Base-by-base conservation (phyloP, 2,888 invertebrate species). In the Neuroscelio doddi region DNA sequence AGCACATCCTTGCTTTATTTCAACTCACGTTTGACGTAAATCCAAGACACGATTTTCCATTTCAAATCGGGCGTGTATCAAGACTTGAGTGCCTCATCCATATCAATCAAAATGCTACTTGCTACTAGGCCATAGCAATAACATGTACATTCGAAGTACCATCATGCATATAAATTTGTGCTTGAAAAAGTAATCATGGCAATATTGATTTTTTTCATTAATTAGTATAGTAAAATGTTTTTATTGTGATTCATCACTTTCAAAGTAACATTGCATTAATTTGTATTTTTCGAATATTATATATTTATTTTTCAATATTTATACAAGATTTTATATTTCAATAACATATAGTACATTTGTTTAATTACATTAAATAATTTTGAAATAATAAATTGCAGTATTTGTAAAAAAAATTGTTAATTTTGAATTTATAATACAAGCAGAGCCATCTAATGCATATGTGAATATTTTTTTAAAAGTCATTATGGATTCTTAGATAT, bases 1-100 rank as follows among this genome's bases (percentile, higher is more conserved):
- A n/a, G n/a, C n/a, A n/a, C n/a, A 58, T 58, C 15, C 50, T 36
- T 66, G 76, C 71, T 80, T 80, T 80, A 80, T 80, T 81, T 79
- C 80, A 73, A 70, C 75, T 81, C 82, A 81, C 82, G 81, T 80
- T 73, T 79, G 63, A 78, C 80, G 75, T 78, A 79, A 80, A 80
- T 80, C 76, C 76, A 74, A 66, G 67, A 70, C 76, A 80, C 81
- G 79, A 82, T 81, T 82, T 81, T 82, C 80, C 80, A 81, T 80
- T 81, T 81, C 75, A 81, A 82, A 82, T 81, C 74, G 79, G 81
- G 82, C 81, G 79, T 78, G 78, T 79, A 81, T 81, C 80, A 80
- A 79, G 78, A 76, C 72, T 78, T 74, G 70, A 51, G 67, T 73
- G 71, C 76, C 74, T 80, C 78, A 80, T 80, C 78, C 81, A 82